Conservation (phyloP, 1,140 invertebrate species). For the Hesperophylax magnus region DNA sequence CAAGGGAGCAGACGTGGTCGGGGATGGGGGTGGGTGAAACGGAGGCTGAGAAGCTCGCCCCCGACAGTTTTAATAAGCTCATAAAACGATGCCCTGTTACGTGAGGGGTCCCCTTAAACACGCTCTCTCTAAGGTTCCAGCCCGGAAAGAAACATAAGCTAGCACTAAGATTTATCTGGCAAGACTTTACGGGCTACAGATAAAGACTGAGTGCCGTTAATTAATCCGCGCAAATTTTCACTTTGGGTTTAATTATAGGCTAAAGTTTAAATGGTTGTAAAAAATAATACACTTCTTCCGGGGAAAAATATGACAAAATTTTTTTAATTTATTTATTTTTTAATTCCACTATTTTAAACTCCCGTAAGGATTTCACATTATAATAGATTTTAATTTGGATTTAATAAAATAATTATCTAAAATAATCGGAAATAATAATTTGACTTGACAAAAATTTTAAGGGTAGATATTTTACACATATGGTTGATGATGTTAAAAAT, state of each 20-base stretch:
- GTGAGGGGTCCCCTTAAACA: constrained; percentile 26
- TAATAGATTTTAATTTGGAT: too few relatives aligned
- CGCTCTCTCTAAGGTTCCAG: constrained; percentile 9
- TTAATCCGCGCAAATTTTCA: background rate
- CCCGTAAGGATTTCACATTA: too few relatives aligned
- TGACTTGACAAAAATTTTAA: too few relatives aligned
- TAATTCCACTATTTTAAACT: too few relatives aligned
- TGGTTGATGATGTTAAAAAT: too few relatives aligned
- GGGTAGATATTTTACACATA: too few relatives aligned
- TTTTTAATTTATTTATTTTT: too few relatives aligned
- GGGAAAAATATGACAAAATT: too few relatives aligned
- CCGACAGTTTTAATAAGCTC: constrained; percentile 39
- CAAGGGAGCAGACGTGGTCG: background rate
- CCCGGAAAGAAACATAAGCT: constrained; percentile 13
- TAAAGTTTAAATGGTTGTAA: too few relatives aligned
- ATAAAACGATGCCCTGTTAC: constrained; percentile 27
- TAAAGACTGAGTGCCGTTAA: background rate
- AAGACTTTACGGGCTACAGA: constrained; percentile 1
- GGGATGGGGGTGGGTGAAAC: background rate
- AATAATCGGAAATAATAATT: too few relatives aligned
- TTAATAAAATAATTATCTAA: too few relatives aligned
- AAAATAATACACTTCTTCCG: too few relatives aligned
- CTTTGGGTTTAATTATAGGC: background rate
- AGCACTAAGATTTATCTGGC: constrained; percentile 14
- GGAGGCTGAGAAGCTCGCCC: background rate